Percentiles rank a stretch among this genome's conserved stretches.
These are phyloP conservation scores for Periplaneta americana DNA, from an alignment of 1,140 invertebrate species.

Conservation along the genomic window DNA sequence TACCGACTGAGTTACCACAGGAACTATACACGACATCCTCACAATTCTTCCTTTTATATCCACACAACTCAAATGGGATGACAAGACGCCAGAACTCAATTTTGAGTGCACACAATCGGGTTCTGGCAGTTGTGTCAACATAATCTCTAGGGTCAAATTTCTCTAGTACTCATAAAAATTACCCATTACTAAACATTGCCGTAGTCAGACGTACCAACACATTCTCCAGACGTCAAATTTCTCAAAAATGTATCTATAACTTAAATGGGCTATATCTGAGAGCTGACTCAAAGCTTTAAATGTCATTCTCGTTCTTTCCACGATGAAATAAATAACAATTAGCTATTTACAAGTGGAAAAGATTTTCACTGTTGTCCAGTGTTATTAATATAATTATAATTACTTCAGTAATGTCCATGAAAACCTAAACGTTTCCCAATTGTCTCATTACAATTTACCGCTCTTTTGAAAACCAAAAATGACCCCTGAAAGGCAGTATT, in stretches of 20 bases:
- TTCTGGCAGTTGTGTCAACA: not conserved
- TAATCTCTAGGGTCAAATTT: not conserved
- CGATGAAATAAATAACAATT: not conserved
- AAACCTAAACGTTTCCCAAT: no score
- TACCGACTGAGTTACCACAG: not conserved
- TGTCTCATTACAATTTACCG: no score
- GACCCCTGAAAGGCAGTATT: no score
- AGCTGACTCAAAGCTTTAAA: no score
- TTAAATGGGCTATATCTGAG: no score
- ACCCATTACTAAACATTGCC: not conserved
- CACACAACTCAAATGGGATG: no score
- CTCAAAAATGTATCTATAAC: not conserved
- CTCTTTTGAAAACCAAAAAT: no score
- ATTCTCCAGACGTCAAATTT: not conserved
- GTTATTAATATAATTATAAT: no score
- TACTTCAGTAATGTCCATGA: no score
- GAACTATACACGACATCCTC: not conserved
- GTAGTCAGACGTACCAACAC: no score
- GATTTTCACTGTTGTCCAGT: not conserved
- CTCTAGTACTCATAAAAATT: not conserved
- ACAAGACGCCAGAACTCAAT: no score
- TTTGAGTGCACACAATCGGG: not conserved
- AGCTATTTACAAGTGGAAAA: not conserved
- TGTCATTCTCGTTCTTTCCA: not conserved
- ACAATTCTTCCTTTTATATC: no score